These are phyloP conservation scores for Cairina moschata DNA, from an alignment of 2,113 vertebrate species.

Conservation along the genomic window DNA sequence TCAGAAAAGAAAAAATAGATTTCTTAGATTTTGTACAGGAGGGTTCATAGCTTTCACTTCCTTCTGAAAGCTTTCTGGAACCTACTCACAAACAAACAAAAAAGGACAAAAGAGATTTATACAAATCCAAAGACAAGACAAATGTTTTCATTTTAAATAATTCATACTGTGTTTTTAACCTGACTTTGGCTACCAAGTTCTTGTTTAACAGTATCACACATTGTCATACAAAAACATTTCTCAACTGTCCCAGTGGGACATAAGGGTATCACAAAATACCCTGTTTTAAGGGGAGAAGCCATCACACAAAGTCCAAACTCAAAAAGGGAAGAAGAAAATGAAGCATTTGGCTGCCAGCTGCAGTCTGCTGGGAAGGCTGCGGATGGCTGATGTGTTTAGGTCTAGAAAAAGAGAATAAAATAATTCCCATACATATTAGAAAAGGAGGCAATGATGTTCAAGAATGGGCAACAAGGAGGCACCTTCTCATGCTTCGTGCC, in stretches of 20 bases:
- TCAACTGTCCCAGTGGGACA: not conserved
- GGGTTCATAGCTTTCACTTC: not conserved
- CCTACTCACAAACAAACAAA: not conserved
- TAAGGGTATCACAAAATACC: not conserved
- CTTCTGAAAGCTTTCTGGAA: not conserved
- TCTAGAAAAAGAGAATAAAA: not conserved
- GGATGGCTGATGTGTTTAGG: not conserved
- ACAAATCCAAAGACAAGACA: not conserved
- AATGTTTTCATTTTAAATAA: not conserved
- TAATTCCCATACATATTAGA: not conserved
- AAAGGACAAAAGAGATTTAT: too few relatives aligned
- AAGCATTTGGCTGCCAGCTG: not conserved
- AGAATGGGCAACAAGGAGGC: not conserved
- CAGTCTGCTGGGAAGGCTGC: not conserved
- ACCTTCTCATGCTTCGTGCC: rapidly evolving
- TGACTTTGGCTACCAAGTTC: not conserved
- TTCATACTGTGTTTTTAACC: not conserved
- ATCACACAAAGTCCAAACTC: not conserved
- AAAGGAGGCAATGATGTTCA: not conserved
- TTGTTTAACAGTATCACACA: too few relatives aligned
- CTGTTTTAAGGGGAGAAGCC: not conserved
- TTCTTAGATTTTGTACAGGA: not conserved
- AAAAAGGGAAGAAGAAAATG: not conserved
- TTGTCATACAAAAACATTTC: not conserved
- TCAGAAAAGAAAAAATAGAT: not conserved